A percentile compares a stretch with the other conserved stretches of the same genome.
phyloP scores from a whole-genome alignment of 1,140 invertebrate genomes.

The Brachionus rotundiformis region DNA sequence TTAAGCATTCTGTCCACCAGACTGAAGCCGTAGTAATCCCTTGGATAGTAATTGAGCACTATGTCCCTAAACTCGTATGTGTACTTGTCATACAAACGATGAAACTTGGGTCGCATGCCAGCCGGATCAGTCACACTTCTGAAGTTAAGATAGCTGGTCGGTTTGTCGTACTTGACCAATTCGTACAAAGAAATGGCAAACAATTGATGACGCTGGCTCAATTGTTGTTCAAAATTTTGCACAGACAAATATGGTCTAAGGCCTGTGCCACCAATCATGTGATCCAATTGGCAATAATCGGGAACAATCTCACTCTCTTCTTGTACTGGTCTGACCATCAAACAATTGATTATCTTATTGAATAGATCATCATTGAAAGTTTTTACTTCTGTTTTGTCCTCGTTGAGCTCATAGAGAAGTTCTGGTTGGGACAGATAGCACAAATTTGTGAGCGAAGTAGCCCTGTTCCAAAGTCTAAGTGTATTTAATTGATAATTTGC shows the following conservation, averaged over 20 bases:
- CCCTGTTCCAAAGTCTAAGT: slow-evolving; percentile 34
- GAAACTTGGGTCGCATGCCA: slow-evolving; percentile 42
- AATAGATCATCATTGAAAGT: slow-evolving; percentile 38
- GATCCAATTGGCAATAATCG: slow-evolving; percentile 10
- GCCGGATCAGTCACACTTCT: slow-evolving; percentile 8
- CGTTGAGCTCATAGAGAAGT: slow-evolving; percentile 9
- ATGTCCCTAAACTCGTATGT: slow-evolving; percentile 49
- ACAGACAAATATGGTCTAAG: slow-evolving; percentile 42
- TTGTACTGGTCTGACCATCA: neutral
- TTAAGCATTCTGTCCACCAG: slow-evolving; percentile 41
- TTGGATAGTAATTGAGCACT: slow-evolving; percentile 47
- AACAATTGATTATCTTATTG: neutral
- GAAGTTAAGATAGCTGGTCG: neutral
- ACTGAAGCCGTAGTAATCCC: slow-evolving; percentile 33
- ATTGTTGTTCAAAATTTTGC: slow-evolving; percentile 45
- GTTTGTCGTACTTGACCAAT: slow-evolving; percentile 43
- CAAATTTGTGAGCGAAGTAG: slow-evolving; percentile 6
- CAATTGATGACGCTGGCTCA: slow-evolving; percentile 16
- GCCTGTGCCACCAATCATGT: slow-evolving; percentile 31
- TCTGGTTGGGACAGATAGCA: slow-evolving; percentile 11
- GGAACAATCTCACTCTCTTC: slow-evolving; percentile 1
- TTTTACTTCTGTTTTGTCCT: neutral
- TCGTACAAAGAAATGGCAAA: slow-evolving; percentile 43
- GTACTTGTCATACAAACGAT: slow-evolving; percentile 38
- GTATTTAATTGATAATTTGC: slow-evolving; percentile 44